phyloP scores from a whole-genome alignment of 1,140 invertebrate species.

The Danaus plexippus region DNA sequence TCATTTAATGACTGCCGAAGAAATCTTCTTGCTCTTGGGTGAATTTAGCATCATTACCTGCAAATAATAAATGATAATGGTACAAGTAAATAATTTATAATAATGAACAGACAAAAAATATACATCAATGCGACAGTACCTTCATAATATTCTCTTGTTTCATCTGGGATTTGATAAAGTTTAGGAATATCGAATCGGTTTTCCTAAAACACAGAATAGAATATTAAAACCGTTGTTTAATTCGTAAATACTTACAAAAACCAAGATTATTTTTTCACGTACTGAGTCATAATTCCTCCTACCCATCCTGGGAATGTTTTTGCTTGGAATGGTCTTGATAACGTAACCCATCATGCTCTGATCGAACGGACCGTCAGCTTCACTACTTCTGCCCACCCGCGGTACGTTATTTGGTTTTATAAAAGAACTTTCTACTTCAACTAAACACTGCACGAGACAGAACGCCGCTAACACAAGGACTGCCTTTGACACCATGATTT shows the following conservation, averaged over 20 bases:
- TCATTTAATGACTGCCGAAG: constrained; percentile 14
- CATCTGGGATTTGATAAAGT: constrained; percentile 40
- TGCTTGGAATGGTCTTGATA: constrained; percentile 57
- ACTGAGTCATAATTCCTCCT: constrained; percentile 61
- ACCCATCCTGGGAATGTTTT: constrained; percentile 63
- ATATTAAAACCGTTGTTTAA: constrained; percentile 2
- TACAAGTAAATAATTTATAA: constrained; percentile 12
- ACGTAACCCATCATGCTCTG: constrained; percentile 55
- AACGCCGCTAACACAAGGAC: constrained; percentile 31
- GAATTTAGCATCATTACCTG: constrained; percentile 15
- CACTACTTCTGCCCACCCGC: constrained; percentile 59
- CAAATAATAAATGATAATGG: constrained; percentile 6
- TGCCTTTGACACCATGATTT: constrained; percentile 45
- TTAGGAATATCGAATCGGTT: constrained; percentile 60
- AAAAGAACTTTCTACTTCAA: constrained; percentile 46
- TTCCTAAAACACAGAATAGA: constrained; percentile 36
- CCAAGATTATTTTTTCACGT: constrained; percentile 17
- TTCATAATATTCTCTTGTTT: constrained; percentile 34
- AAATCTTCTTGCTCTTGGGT: constrained; percentile 18
- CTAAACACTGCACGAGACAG: constrained; percentile 39
- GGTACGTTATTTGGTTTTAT: constrained; percentile 64
- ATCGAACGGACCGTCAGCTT: constrained; percentile 48
- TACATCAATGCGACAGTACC: constrained; percentile 26
- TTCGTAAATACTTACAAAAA: not conserved
- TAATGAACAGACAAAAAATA: constrained; percentile 11